phyloP scores from a whole-genome alignment of 1,140 invertebrate species.

The Diabrotica virgifera region DNA sequence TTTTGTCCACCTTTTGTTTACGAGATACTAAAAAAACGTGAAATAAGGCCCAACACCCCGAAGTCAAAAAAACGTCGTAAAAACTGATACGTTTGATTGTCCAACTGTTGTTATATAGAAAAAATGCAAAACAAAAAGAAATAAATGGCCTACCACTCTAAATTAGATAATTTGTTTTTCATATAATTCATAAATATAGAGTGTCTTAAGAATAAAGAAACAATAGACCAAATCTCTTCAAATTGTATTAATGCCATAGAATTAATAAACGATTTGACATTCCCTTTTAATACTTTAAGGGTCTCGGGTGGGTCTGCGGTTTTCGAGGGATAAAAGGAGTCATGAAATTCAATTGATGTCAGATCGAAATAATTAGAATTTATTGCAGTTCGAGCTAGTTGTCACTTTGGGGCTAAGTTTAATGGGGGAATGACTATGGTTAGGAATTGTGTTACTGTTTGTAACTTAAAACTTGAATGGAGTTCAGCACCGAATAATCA shows the following conservation, averaged over 20 bases:
- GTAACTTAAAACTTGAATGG: background rate
- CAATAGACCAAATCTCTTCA: too few relatives aligned
- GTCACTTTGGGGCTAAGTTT: background rate
- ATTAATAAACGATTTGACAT: background rate
- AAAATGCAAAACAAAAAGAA: too few relatives aligned
- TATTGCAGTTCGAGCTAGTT: constrained; percentile 2
- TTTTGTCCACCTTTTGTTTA: too few relatives aligned
- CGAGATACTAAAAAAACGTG: too few relatives aligned
- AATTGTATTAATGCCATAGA: background rate
- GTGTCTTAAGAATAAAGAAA: too few relatives aligned
- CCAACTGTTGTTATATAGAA: too few relatives aligned
- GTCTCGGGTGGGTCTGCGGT: background rate
- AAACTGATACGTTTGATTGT: too few relatives aligned
- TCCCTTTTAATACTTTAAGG: background rate
- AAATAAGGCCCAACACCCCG: too few relatives aligned
- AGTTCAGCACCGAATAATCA: background rate
- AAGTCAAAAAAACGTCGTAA: too few relatives aligned
- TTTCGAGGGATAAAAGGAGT: background rate
- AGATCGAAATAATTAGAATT: constrained; percentile 1
- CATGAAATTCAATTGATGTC: constrained; percentile 2
- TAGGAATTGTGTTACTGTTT: background rate
- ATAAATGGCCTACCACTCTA: too few relatives aligned
- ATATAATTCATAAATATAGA: too few relatives aligned
- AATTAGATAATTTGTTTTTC: too few relatives aligned
- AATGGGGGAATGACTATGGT: background rate